Evolutionary conservation across 2,113 vertebrate genomes (phyloP), one percentile per base, ranked within the genome.

Genomic region (Tenebrosternarchus preto): DNA sequence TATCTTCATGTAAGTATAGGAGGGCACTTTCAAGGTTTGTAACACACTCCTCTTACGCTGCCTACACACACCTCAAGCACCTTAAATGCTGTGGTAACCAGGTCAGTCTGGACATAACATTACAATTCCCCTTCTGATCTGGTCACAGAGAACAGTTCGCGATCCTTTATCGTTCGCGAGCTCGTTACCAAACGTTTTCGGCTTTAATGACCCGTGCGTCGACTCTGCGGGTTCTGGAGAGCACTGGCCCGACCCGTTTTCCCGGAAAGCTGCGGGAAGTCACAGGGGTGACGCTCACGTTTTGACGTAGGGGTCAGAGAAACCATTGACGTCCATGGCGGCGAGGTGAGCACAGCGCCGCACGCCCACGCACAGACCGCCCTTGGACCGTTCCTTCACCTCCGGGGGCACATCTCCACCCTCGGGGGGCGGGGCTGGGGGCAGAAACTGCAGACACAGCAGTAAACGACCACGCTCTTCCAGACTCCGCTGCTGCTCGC

Each of bases 311-410:
- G 95, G 95, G 81, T 97, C 95, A 0, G 95, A 97, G 88, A 93
- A 95, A 82, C 95, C 95, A 0, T 96, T 96, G 88, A 96, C 95
- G 0, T 97, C 95, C 95, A 97, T 96, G 66, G 95, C 95, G 1
- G 95, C 95, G 77, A 97, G 90, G 83, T 96, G 95, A 66, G 95
- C 95, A 0, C 95, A 96, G 81, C 95, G 95, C 4, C 93, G 84
- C 15, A 97, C 94, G 19, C 94, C 94, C 69, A 97, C 95, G 39
- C 94, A 92, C 31, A 96, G 87, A n/a, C 95, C 95, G 0, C 87
- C 93, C 12, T 94, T 92, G n/a, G 92, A 93, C 24, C 91, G 90
- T 84, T 95, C 95, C 43, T 94, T 94, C 87, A 91, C 78, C 80
- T 81, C 77, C 16, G 84, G 84, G 0, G 71, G 85, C 78, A 83